Base-by-base conservation (phyloP, 2,888 invertebrate genomes). In the Erebia epiphron region DNA sequence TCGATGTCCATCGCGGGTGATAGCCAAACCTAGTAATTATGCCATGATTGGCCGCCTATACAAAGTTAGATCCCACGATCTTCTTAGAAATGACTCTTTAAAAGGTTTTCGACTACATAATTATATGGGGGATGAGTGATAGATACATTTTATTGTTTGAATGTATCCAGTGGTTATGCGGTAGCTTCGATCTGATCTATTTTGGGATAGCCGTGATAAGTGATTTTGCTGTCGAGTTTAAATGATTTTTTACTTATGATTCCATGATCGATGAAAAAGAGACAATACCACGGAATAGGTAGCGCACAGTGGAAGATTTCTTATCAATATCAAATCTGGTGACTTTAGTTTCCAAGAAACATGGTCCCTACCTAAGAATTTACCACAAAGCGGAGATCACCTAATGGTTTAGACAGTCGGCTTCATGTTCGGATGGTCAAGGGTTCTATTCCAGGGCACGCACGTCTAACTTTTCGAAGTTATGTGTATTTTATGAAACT, bases 31-130 rank as follows among this genome's bases (percentile, higher is more conserved):
- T 89, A 82, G 89, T 92, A 92, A 92, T 92, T 92, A 92, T 82
- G 71, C 75, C 75, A 80, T 87, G 86, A 89, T 91, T 89, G 86
- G 86, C 83, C 83, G 82, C 82, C 85, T 86, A 87, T 86, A 86
- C 80, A 78, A 75, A 71, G 81, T 81, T 76, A 82, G 82, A 84
- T 90, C 90, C 86, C 90, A 90, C 89, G 89, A 84, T 83, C 81
- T 92, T 92, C 93, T 92, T 80, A 89, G 91, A 92, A 92, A 85
- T 88, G 82, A 87, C 86, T 87, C 80, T 88, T 80, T 93, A 93
- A 93, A 92, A 93, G 92, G 92, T 93, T 93, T 92, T 90, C 83
- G 92, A 92, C 91, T 90, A 87, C 89, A 90, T 92, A 92, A 93
- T 93, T 92, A 92, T 84, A 87, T 87, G 87, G 82, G 84, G 78